phyloP scores from a whole-genome alignment of 2,888 invertebrate species.

The Diachrysia chrysitis region DNA sequence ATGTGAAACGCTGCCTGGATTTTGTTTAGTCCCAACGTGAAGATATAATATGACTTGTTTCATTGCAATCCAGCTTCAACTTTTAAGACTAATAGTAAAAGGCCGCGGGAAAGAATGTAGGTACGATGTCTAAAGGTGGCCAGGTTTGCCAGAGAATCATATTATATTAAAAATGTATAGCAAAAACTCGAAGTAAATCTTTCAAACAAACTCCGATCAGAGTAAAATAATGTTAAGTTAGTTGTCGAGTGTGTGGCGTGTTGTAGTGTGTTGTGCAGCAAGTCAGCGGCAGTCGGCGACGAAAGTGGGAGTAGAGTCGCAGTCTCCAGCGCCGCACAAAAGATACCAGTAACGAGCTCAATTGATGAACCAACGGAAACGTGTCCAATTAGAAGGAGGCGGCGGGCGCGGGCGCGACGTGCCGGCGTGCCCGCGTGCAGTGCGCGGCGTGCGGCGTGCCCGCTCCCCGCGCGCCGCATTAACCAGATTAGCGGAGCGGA shows the following conservation, averaged over 20 bases:
- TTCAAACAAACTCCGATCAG: conserved; percentile 24
- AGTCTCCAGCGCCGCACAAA: conserved; percentile 73
- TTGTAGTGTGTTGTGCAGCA: neutral
- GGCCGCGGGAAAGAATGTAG: no score
- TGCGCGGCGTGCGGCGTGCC: conserved; percentile 79
- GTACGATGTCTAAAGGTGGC: neutral
- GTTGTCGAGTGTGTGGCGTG: conserved; percentile 42
- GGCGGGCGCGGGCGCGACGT: conserved; percentile 78
- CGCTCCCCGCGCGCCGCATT: conserved; percentile 73
- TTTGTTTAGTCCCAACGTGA: neutral
- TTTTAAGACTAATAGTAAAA: no score
- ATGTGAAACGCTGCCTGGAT: neutral
- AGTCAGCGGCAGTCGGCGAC: conserved; percentile 38
- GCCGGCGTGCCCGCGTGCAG: conserved; percentile 69
- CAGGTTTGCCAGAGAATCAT: no score
- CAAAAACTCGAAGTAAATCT: conserved; percentile 4
- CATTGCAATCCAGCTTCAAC: no score
- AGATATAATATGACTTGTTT: neutral
- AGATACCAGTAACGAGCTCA: conserved; percentile 88
- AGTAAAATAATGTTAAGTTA: conserved; percentile 53
- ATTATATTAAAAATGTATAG: no score
- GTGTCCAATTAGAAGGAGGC: conserved; percentile 89
- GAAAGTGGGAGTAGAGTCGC: conserved; percentile 49
- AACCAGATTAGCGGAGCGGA: conserved; percentile 85
- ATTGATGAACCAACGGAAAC: conserved; percentile 89